phyloP scores from a whole-genome alignment of 2,888 invertebrate genomes.

The Fragum whitleyi region DNA sequence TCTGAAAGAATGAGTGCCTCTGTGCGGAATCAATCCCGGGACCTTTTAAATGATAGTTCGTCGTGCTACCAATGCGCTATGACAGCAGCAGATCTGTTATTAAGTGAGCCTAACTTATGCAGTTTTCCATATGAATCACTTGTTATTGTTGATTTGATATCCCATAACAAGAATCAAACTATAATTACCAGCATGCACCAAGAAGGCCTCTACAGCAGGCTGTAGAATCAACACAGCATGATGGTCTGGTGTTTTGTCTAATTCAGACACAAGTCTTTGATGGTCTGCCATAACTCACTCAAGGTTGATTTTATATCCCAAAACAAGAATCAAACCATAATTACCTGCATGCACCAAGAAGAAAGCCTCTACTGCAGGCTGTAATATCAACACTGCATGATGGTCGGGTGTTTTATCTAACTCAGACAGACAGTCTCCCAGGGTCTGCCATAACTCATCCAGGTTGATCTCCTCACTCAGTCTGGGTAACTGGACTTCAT shows the following conservation, averaged over 20 bases:
- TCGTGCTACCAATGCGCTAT: no score
- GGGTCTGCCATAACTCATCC: slow-evolving; percentile 91
- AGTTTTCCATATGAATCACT: no score
- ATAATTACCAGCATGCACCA: slow-evolving; percentile 91
- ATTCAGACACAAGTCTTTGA: slow-evolving; percentile 91
- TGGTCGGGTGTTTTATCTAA: slow-evolving; percentile 94
- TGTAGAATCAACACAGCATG: slow-evolving; percentile 94
- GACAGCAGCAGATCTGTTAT: no score
- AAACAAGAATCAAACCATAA: no score
- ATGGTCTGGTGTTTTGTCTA: slow-evolving; percentile 93
- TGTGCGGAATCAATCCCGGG: no score
- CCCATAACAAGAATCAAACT: no score
- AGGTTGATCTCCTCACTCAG: slow-evolving; percentile 91
- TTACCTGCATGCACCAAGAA: slow-evolving; percentile 92
- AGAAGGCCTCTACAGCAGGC: slow-evolving; percentile 95
- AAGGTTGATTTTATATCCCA: no score
- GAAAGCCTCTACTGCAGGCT: slow-evolving; percentile 95
- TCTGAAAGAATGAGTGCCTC: no score
- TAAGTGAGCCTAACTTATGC: no score
- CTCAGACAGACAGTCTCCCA: slow-evolving; percentile 92
- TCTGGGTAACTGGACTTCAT: slow-evolving; percentile 84
- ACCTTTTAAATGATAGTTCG: no score
- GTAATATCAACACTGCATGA: slow-evolving; percentile 94
- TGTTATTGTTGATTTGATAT: no score
- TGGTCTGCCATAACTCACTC: slow-evolving; percentile 91